Evolutionary conservation across 2,888 invertebrate species (phyloP), one percentile per base, ranked within the genome.

Genomic region (Folsomia candida): DNA sequence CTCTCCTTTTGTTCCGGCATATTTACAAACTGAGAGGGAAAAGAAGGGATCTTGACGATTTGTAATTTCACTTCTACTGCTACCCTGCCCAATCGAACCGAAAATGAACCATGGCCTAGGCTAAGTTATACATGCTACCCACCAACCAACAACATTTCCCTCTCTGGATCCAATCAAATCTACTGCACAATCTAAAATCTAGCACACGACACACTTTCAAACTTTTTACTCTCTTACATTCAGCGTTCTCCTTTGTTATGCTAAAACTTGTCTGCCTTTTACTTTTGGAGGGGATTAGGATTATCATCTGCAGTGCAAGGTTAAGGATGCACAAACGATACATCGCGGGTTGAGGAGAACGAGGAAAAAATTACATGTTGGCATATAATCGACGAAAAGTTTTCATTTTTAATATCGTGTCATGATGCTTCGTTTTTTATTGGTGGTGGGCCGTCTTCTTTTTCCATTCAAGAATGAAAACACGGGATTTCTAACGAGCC

Each of bases 151-250:
- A 54, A 18, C 54, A 4, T 20, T 54, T 54, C 54, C 54, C 54
- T 54, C n/a, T n/a, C 54, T 20, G 54, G 37, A 54, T 54, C 54
- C 54, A 54, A 54, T 54, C 54, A 54, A 54, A 54, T 18, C 37
- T 37, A 37, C 37, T 37, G 37, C 37, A 37, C 37, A 37, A 37
- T 37, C 22, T 54, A 54, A 22, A 51, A 64, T 64, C 47, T 64
- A 64, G 63, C 63, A 64, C 63, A 64, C 63, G 63, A 64, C 63
- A 64, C 63, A 64, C 63, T 64, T 64, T 64, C 63, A 64, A 51
- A 61, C 2, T 27, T 54, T 54, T 54, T 54, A 54, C 54, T 54
- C n/a, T n/a, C 18, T 54, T 54, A 37, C 37, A 37, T 9, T 37
- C 37, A 14, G 14, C 28, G 2, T n/a, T 4, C 28, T 18, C 63